Conservation (phyloP, 2,888 invertebrate species). For the Tenthredo notha region DNA sequence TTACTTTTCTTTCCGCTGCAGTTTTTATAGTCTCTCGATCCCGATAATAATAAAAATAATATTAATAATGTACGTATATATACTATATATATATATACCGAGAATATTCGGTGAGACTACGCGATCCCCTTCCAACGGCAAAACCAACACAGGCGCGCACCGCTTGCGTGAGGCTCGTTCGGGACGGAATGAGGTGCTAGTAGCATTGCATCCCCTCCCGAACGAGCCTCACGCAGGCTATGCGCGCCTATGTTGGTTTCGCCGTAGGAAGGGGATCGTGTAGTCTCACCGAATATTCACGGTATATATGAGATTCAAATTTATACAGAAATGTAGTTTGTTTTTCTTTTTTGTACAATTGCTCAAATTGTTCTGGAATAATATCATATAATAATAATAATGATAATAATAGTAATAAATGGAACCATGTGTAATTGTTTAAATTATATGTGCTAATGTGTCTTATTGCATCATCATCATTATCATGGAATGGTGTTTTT, state of each 20-base stretch:
- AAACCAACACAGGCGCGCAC: too few relatives aligned
- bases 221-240: too few relatives aligned
- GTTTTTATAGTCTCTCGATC: neutral
- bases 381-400: slow-evolving; percentile 28
- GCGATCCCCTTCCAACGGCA: too few relatives aligned
- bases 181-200: too few relatives aligned
- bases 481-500: slow-evolving; percentile 44
- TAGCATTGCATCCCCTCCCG: too few relatives aligned
- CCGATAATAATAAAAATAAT: neutral
- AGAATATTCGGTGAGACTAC: too few relatives aligned
- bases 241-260: too few relatives aligned
- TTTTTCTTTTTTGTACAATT: slow-evolving; percentile 38
- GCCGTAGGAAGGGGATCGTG: too few relatives aligned
- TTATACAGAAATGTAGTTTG: slow-evolving; percentile 29
- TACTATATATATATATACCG: neutral
- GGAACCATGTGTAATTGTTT: neutral
- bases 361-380: neutral
- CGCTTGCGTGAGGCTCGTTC: too few relatives aligned
- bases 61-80: neutral
- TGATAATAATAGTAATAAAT: slow-evolving; percentile 2
- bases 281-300: too few relatives aligned
- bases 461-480: slow-evolving; percentile 26
- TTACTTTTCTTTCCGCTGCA: slow-evolving; percentile 29
- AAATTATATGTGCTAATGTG: neutral
- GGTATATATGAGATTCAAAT: slow-evolving; percentile 8